phyloP scores from a whole-genome alignment of 2,888 invertebrate species.

The Timema podura region DNA sequence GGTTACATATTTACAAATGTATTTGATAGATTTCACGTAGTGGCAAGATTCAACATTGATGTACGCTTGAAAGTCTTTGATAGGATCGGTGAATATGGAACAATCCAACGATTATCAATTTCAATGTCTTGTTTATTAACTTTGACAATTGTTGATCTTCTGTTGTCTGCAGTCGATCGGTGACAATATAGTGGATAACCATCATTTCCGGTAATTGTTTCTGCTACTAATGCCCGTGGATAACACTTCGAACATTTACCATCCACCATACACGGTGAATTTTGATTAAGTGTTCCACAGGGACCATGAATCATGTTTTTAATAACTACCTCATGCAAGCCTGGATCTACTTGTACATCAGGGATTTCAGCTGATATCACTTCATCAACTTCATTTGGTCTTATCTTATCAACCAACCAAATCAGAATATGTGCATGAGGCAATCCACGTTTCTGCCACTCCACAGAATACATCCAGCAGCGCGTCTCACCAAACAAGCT shows the following conservation, averaged over 20 bases:
- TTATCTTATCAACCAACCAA: constrained; percentile 17
- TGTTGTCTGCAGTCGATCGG: too few relatives aligned
- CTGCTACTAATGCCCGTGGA: too few relatives aligned
- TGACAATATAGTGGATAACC: too few relatives aligned
- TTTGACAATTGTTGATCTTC: too few relatives aligned
- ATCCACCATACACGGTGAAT: neutral
- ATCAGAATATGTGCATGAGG: constrained; percentile 18
- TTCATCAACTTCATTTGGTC: constrained; percentile 32
- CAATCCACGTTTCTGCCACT: constrained; percentile 29
- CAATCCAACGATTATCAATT: too few relatives aligned
- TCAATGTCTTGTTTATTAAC: too few relatives aligned
- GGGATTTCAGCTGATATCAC: constrained; percentile 41
- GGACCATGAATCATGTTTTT: constrained; percentile 42
- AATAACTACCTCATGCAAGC: constrained; percentile 38
- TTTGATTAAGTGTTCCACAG: constrained; percentile 36
- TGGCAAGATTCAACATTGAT: too few relatives aligned
- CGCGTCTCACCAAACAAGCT: neutral
- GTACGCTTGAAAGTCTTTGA: too few relatives aligned
- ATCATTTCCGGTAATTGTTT: too few relatives aligned
- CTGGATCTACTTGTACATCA: constrained; percentile 29
- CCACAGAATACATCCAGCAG: constrained; percentile 17
- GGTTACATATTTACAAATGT: constrained; percentile 38
- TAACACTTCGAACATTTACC: too few relatives aligned
- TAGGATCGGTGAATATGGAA: too few relatives aligned
- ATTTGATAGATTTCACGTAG: constrained; percentile 17